Conservation (phyloP, 2,113 vertebrate genomes). For the Neolamprologus ventralis region DNA sequence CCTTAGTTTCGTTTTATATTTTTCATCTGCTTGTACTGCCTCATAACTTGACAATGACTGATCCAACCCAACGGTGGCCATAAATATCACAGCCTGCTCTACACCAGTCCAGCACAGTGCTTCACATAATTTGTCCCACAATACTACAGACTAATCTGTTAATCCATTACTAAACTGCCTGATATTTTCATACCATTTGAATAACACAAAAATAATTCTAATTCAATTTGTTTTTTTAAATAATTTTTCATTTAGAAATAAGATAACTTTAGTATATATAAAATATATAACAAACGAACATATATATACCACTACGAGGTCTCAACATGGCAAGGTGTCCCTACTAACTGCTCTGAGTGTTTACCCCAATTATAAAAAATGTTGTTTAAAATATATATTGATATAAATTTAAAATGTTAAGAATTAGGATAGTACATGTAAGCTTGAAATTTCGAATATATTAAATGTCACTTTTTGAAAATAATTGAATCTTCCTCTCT, state of each 20-base stretch:
- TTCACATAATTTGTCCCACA: not conserved
- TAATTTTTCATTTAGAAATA: not conserved
- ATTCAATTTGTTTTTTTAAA: accelerated
- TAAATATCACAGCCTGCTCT: not conserved
- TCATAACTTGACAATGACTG: not conserved
- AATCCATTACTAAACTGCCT: not conserved
- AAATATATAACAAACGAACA: too few species aligned
- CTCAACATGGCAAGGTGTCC: too few species aligned
- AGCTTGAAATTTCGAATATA: not conserved
- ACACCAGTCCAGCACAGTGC: not conserved
- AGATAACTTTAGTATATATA: too few species aligned
- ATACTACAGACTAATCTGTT: not conserved
- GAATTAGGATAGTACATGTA: not conserved
- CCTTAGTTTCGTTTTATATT: not conserved
- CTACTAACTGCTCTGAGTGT: too few species aligned
- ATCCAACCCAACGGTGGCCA: not conserved
- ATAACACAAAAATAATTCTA: not conserved
- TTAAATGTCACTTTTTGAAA: not conserved
- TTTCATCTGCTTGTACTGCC: not conserved
- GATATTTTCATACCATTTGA: not conserved
- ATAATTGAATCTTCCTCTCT: not conserved
- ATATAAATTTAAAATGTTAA: not conserved
- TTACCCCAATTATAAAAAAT: too few species aligned
- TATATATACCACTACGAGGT: too few species aligned
- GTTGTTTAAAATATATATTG: too few species aligned